Conservation (phyloP, 2,113 vertebrate species). For the Coracopsis vasa region DNA sequence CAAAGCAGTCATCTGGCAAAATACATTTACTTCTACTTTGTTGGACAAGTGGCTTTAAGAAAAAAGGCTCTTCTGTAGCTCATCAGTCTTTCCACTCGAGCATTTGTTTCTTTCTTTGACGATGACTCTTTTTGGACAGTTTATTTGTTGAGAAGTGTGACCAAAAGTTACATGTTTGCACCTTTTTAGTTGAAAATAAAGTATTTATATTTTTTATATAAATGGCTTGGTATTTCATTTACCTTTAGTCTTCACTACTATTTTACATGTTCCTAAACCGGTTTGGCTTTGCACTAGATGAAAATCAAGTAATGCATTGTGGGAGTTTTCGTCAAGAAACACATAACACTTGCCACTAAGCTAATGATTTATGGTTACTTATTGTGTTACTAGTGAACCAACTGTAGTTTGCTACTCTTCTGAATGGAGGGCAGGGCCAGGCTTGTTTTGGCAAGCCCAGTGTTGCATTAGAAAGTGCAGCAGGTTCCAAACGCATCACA, state of each 20-base stretch:
- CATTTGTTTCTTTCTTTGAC: slow-evolving; percentile 79
- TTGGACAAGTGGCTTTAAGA: slow-evolving; percentile 49
- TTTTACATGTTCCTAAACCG: neutral
- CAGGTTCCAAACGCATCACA: neutral
- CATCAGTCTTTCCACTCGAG: slow-evolving; percentile 66
- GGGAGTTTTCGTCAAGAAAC: neutral
- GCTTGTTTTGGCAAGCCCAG: neutral
- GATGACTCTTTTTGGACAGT: slow-evolving; percentile 83
- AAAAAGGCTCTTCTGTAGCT: slow-evolving; percentile 25
- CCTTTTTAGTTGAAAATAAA: slow-evolving; percentile 99
- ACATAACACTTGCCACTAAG: neutral
- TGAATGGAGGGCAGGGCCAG: neutral
- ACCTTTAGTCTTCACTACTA: neutral
- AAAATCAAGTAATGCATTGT: neutral
- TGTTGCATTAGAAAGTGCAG: neutral
- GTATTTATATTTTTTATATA: slow-evolving; percentile 99
- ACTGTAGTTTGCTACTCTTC: neutral
- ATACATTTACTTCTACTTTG: slow-evolving; percentile 28
- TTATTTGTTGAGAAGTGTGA: slow-evolving; percentile 98
- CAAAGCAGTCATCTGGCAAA: slow-evolving; percentile 22
- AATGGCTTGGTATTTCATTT: slow-evolving; percentile 69
- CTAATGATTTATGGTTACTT: neutral
- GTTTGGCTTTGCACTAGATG: neutral
- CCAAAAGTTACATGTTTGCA: slow-evolving; percentile 99
- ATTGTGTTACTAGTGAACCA: neutral